phyloP scores from a whole-genome alignment of 2,797 vertebrate species.

The Natrix natrix region DNA sequence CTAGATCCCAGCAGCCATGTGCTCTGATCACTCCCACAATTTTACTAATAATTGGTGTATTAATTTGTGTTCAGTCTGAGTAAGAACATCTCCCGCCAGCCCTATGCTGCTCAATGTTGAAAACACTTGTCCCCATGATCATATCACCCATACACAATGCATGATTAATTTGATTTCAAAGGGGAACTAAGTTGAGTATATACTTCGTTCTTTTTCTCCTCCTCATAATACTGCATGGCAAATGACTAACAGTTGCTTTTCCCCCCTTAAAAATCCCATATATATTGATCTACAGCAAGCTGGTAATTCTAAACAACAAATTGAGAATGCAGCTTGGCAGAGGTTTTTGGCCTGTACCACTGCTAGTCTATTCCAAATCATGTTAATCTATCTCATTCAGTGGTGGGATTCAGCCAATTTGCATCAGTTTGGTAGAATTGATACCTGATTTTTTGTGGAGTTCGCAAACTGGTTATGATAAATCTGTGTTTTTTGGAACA shows the following conservation, averaged over 20 bases:
- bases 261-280: neutral
- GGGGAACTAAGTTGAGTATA: neutral
- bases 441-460: too few relatives aligned
- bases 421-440: too few relatives aligned
- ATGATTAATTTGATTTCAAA: neutral
- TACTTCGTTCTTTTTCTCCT: neutral
- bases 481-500: too few relatives aligned
- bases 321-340: neutral
- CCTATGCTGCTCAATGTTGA: neutral
- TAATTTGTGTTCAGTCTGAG: neutral
- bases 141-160: neutral
- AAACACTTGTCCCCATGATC: neutral
- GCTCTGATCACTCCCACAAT: neutral
- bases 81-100: neutral
- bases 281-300: neutral
- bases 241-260: neutral
- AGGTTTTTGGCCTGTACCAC: neutral
- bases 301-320: neutral
- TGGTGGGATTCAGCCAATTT: too few relatives aligned
- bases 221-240: neutral
- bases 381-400: neutral
- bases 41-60: neutral
- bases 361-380: neutral
- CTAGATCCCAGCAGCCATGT: neutral
- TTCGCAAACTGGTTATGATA: too few relatives aligned